Percentiles rank a stretch among this genome's conserved stretches.
Conservation (phyloP, 2,888 invertebrate genomes). For the Xestia rhomboidea region DNA sequence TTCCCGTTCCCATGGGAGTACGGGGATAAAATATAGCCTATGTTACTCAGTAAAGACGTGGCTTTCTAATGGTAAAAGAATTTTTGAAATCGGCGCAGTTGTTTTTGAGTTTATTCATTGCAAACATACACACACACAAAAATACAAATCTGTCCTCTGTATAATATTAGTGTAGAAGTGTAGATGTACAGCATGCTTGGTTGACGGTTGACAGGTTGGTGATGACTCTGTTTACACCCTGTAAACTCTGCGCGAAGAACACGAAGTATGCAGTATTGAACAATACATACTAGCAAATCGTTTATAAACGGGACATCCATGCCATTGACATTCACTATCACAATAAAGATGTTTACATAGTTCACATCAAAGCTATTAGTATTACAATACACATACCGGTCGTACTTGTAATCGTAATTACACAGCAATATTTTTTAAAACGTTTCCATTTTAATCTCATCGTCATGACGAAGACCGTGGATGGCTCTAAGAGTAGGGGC, state of each 20-base stretch:
- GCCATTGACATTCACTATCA: slow-evolving; percentile 12
- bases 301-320: neutral
- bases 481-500: neutral
- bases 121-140: no score
- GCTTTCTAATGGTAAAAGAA: no score
- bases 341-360: slow-evolving; percentile 27
- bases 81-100: no score
- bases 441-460: neutral
- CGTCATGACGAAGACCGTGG: neutral
- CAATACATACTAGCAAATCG: neutral
- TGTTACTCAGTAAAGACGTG: no score
- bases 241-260: neutral
- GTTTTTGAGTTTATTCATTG: no score
- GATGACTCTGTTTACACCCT: no score
- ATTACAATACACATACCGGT: slow-evolving; percentile 17
- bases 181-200: no score
- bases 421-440: neutral
- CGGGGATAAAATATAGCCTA: no score
- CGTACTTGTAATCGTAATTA: neutral
- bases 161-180: no score
- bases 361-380: slow-evolving; percentile 11
- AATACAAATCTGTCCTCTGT: no score
- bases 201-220: no score
- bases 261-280: neutral
- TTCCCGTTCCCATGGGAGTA: no score